phyloP scores from a whole-genome alignment of 2,797 vertebrate genomes.

The Alca torda region DNA sequence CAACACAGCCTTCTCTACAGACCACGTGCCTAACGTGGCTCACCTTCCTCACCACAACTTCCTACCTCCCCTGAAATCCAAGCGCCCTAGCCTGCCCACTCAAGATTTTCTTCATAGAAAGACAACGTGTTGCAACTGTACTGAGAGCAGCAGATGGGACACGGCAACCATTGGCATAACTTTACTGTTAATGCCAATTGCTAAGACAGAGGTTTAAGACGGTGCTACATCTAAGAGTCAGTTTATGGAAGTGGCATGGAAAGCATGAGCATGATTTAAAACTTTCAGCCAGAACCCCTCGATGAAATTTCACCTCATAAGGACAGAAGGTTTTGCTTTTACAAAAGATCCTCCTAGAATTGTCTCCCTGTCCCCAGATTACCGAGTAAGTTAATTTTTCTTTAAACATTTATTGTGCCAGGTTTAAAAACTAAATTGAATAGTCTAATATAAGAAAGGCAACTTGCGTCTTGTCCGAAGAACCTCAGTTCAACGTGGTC shows the following conservation, averaged over 20 bases:
- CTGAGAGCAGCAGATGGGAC: not conserved
- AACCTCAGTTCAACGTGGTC: not conserved
- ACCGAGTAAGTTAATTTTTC: not conserved
- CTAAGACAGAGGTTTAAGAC: not conserved
- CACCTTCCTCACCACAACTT: not conserved
- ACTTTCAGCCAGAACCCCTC: not conserved
- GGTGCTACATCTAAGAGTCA: not conserved
- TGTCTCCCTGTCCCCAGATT: not conserved
- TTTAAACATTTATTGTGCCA: not conserved
- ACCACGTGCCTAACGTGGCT: accelerated
- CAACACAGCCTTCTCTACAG: not conserved
- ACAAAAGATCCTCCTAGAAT: not conserved
- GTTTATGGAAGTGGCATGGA: not conserved
- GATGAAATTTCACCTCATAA: not conserved
- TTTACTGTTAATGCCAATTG: not conserved
- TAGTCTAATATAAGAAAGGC: not conserved
- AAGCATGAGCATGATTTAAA: not conserved
- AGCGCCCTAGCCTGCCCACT: not conserved
- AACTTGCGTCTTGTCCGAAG: not conserved
- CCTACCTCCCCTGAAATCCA: not conserved
- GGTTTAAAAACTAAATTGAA: not conserved
- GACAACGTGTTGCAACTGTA: not conserved
- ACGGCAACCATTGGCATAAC: not conserved
- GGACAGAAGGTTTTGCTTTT: not conserved
- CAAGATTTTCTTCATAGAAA: not conserved